phyloP scores from a whole-genome alignment of 1,140 invertebrate species.

The Drosophila sulfurigaster region DNA sequence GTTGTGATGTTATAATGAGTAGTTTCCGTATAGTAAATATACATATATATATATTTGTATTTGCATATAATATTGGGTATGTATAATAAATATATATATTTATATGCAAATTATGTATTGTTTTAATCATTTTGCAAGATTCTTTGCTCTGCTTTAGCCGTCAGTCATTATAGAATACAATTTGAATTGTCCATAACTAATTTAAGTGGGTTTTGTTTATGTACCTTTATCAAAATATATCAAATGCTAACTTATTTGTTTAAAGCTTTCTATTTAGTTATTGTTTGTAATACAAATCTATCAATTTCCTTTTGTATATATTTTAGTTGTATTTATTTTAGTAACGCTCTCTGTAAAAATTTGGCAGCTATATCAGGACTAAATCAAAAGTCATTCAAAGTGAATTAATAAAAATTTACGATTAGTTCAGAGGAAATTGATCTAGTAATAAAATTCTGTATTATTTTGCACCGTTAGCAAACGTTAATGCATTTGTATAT shows the following conservation, averaged over 20 bases:
- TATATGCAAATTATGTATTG: conserved; percentile 37
- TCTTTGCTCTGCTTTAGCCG: conserved; percentile 26
- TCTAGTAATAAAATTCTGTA: conserved; percentile 58
- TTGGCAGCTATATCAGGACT: conserved; percentile 69
- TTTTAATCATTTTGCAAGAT: conserved; percentile 43
- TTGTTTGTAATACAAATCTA: conserved; percentile 70
- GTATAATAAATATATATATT: conserved; percentile 36
- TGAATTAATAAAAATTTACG: conserved; percentile 27
- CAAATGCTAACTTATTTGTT: conserved; percentile 77
- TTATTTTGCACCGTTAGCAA: conserved; percentile 23
- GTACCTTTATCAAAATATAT: conserved; percentile 75
- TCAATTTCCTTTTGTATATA: conserved; percentile 38
- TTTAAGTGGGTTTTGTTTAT: conserved; percentile 39
- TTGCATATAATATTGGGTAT: conserved; percentile 18
- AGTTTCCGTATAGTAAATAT: conserved; percentile 40
- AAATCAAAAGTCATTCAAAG: conserved; percentile 44
- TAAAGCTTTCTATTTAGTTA: conserved; percentile 82
- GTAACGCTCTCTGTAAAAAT: conserved; percentile 53
- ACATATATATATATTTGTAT: conserved; percentile 27
- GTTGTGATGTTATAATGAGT: conserved; percentile 35
- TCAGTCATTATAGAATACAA: conserved; percentile 63
- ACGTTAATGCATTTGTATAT: neutral
- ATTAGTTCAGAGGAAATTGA: conserved; percentile 55
- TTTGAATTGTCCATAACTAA: conserved; percentile 67
- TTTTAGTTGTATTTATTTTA: conserved; percentile 20